Percentiles rank a stretch among this genome's conserved stretches.
These are phyloP conservation scores for Phania funesta DNA, from an alignment of 2,888 invertebrate species.

Conservation along the genomic window DNA sequence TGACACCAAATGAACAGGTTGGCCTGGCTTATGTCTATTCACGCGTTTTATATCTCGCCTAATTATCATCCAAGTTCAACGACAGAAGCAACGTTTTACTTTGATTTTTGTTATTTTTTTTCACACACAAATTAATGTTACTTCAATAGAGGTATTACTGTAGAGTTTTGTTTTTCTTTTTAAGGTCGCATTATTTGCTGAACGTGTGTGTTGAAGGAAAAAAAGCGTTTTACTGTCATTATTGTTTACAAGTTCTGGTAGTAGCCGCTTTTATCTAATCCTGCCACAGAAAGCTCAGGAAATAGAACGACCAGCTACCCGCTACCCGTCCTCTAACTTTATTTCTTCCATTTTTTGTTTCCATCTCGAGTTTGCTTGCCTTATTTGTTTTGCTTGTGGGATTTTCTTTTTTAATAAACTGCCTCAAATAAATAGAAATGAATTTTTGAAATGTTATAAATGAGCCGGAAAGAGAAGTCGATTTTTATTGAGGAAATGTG, in stretches of 20 bases:
- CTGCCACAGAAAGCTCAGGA: conserved; percentile 31
- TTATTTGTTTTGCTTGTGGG: conserved; percentile 59
- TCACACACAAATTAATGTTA: not conserved
- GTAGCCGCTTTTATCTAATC: conserved; percentile 12
- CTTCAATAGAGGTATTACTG: conserved; percentile 34
- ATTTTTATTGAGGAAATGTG: conserved; percentile 67
- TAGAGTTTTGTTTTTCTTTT: too few species aligned
- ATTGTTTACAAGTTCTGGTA: conserved; percentile 60
- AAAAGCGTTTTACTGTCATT: conserved; percentile 64
- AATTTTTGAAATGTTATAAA: conserved; percentile 68
- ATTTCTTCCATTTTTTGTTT: conserved; percentile 14
- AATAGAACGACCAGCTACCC: conserved; percentile 10
- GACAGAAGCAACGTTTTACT: not conserved
- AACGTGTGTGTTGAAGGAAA: conserved; percentile 59
- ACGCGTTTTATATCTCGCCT: not conserved
- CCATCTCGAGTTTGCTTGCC: conserved; percentile 22
- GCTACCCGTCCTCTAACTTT: not conserved
- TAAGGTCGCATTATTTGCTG: conserved; percentile 56
- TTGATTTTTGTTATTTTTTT: not conserved
- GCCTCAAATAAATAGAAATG: conserved; percentile 66
- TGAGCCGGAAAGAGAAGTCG: conserved; percentile 65
- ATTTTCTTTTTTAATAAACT: conserved; percentile 64
- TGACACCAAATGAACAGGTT: conserved; percentile 30
- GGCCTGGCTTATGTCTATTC: not conserved
- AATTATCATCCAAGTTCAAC: not conserved